Conservation (phyloP, 2,888 invertebrate species). For the Diabrotica balteata region DNA sequence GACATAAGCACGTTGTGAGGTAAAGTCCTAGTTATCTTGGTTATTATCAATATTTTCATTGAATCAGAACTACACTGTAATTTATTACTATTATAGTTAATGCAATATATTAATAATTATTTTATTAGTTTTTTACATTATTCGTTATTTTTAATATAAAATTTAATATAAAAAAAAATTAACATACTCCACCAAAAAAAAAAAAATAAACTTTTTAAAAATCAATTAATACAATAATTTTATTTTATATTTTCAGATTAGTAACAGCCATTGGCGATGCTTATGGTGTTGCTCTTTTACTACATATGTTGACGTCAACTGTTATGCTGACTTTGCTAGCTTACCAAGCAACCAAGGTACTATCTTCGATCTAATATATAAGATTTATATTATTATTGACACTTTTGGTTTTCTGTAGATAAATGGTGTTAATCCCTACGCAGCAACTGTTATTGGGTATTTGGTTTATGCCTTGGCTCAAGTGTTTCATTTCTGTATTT, state of each 20-base stretch:
- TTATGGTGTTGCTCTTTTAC: conserved; percentile 81
- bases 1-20: conserved; percentile 89
- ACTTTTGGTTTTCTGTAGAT: conserved; percentile 62
- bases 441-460: conserved; percentile 81
- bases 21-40: conserved; percentile 49
- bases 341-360: conserved; percentile 85
- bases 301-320: conserved; percentile 86
- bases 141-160: too few relatives aligned
- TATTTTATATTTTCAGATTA: conserved; percentile 63
- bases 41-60: neutral
- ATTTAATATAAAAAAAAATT: too few relatives aligned
- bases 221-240: too few relatives aligned
- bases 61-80: neutral
- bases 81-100: too few relatives aligned
- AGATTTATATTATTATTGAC: conserved; percentile 1
- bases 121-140: too few relatives aligned
- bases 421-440: conserved; percentile 77
- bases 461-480: conserved; percentile 81
- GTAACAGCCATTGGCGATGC: conserved; percentile 84
- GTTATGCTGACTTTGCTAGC: conserved; percentile 83
- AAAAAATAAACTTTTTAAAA: too few relatives aligned
- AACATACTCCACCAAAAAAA: too few relatives aligned
- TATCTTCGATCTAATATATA: neutral
- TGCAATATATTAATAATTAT: too few relatives aligned
- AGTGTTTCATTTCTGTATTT: conserved; percentile 87